A percentile compares a stretch with the other conserved stretches of the same genome.
phyloP scores from a whole-genome alignment of 30 jellyfish, hydroid and myxozoan genomes.

The Mastigias papua region DNA sequence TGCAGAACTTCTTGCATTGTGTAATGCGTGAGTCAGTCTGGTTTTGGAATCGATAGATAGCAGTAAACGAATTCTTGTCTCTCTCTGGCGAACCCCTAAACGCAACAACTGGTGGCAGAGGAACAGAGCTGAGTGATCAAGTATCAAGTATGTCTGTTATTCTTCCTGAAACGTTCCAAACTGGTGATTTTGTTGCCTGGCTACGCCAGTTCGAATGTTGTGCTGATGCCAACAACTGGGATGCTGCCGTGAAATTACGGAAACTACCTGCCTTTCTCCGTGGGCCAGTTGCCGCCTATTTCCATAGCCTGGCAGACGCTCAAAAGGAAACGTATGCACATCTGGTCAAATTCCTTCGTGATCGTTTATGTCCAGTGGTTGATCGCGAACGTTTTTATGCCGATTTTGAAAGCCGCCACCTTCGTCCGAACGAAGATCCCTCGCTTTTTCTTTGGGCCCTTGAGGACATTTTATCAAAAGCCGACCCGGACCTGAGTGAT shows the following conservation, averaged over 20 bases:
- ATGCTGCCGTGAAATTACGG: slow-evolving; percentile 14
- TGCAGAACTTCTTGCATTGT: not conserved
- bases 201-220: slow-evolving; percentile 48
- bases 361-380: slow-evolving; percentile 46
- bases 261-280: slow-evolving; percentile 44
- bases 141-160: slow-evolving; percentile 50
- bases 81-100: not conserved
- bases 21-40: not conserved
- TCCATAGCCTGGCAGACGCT: slow-evolving; percentile 27
- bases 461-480: slow-evolving; percentile 22
- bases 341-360: not conserved
- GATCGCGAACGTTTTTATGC: slow-evolving; percentile 40
- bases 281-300: slow-evolving; percentile 42
- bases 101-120: slow-evolving; percentile 44
- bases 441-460: slow-evolving; percentile 55
- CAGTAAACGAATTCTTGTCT: not conserved
- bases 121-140: slow-evolving; percentile 26
- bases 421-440: slow-evolving; percentile 49
- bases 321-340: slow-evolving; percentile 37
- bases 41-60: not conserved
- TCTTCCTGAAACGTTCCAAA: slow-evolving; percentile 39
- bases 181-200: slow-evolving; percentile 64
- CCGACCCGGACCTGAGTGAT: slow-evolving; percentile 28
- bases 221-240: slow-evolving; percentile 50
- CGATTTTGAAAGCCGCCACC: slow-evolving; percentile 26